phyloP scores from a whole-genome alignment of 2,797 vertebrate genomes.

The Borostomias antarcticus region DNA sequence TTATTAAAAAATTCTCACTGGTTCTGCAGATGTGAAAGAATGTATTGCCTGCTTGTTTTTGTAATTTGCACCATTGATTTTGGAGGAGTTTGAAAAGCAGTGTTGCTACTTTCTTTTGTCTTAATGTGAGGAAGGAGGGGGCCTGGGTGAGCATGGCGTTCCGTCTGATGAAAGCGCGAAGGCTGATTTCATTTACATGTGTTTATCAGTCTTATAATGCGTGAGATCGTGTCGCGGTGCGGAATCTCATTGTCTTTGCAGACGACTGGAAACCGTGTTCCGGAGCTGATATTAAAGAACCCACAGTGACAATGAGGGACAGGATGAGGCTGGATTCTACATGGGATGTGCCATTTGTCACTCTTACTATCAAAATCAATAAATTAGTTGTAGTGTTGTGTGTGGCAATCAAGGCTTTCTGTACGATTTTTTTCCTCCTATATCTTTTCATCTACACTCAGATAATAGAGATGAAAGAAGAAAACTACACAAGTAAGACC shows the following conservation, averaged over 20 bases:
- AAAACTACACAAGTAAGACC: no score
- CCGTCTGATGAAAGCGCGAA: constrained; percentile 78
- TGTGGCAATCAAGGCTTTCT: constrained; percentile 34
- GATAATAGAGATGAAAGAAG: constrained; percentile 37
- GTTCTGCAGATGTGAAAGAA: constrained; percentile 93
- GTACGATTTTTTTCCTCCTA: constrained; percentile 21
- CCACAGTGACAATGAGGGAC: constrained; percentile 45
- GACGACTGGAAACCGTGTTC: constrained; percentile 10
- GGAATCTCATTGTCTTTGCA: constrained; percentile 27
- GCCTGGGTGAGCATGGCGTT: constrained; percentile 65
- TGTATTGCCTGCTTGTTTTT: constrained; percentile 98
- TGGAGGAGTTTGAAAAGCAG: constrained; percentile 90
- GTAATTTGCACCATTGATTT: constrained; percentile 99
- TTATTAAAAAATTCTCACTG: constrained; percentile 94
- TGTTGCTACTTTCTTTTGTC: constrained; percentile 69
- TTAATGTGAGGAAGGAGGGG: not conserved
- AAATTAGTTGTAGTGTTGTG: constrained; percentile 40
- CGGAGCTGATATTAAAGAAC: constrained; percentile 53
- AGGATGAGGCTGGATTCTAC: constrained; percentile 34
- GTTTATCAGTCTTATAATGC: constrained; percentile 81
- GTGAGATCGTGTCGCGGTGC: constrained; percentile 76
- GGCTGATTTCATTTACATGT: constrained; percentile 90
- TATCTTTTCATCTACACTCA: constrained; percentile 27
- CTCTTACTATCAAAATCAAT: constrained; percentile 47
- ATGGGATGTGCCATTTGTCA: constrained; percentile 55